phyloP scores from a whole-genome alignment of 2,113 vertebrate genomes.

The Apodemus speciosus region DNA sequence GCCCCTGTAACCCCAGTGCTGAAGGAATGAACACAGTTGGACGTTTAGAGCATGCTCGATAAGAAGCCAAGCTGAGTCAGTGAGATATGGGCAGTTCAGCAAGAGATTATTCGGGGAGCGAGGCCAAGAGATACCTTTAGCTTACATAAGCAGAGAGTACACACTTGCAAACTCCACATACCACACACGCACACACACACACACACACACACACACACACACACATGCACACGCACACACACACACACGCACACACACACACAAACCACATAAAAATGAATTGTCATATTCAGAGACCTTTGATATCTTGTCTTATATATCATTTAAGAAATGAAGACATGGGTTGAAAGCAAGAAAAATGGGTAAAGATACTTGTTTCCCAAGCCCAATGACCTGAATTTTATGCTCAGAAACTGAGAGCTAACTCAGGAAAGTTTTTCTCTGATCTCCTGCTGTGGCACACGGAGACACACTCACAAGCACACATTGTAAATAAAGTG shows the following conservation, averaged over 20 bases:
- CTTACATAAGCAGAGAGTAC: not conserved
- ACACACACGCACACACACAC: not conserved
- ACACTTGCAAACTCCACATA: not conserved
- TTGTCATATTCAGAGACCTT: not conserved
- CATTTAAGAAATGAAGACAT: not conserved
- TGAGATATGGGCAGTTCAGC: not conserved
- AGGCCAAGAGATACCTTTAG: too few relatives aligned
- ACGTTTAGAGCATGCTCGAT: too few relatives aligned
- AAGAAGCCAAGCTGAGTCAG: too few relatives aligned
- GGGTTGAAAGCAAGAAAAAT: not conserved
- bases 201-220: not conserved
- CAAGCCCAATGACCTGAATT: not conserved
- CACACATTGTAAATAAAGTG: not conserved
- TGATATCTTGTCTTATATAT: not conserved
- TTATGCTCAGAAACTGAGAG: not conserved
- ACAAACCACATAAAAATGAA: not conserved
- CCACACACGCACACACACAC: not conserved
- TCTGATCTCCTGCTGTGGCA: not conserved
- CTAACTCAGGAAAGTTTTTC: not conserved
- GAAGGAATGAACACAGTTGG: too few relatives aligned
- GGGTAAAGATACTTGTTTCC: not conserved
- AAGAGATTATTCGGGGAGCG: too few relatives aligned
- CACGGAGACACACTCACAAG: not conserved
- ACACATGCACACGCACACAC: not conserved
- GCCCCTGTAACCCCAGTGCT: not conserved